Conservation (phyloP, 2,888 invertebrate genomes). For the Tiphia femorata region DNA sequence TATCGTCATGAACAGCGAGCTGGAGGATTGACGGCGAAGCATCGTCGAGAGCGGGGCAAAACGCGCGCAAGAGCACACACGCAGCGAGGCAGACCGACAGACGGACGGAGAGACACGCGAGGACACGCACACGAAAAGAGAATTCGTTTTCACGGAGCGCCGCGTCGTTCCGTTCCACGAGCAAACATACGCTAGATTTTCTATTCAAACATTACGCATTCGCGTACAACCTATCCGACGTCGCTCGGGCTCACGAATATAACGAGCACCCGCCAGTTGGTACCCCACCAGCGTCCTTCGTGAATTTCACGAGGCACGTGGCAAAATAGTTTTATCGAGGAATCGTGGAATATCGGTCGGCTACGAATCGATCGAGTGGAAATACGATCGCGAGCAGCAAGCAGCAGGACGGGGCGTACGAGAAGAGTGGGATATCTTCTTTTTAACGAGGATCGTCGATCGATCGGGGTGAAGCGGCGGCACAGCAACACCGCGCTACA, state of each 20-base stretch:
- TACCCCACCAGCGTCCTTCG: constrained; percentile 22
- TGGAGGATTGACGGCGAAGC: constrained; percentile 4
- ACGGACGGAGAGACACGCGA: neutral
- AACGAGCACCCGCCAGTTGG: constrained; percentile 14
- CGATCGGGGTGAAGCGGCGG: no score
- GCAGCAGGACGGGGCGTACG: no score
- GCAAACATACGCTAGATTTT: constrained; percentile 25
- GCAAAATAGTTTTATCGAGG: constrained; percentile 3
- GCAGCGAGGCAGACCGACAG: neutral
- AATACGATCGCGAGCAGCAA: no score
- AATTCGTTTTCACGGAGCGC: constrained; percentile 2
- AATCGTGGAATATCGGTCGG: no score
- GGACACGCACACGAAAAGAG: neutral
- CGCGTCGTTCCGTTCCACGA: constrained; percentile 6
- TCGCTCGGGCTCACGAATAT: constrained; percentile 8
- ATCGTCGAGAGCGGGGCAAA: neutral
- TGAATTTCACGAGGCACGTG: constrained; percentile 27
- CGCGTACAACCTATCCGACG: no score
- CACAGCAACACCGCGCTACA: no score
- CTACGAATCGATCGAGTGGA: no score
- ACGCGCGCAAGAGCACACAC: neutral
- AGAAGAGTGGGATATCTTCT: no score
- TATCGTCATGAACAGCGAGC: constrained; percentile 3
- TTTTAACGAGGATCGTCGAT: no score
- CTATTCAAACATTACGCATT: constrained; percentile 20